These are phyloP conservation scores for Cynaeus angustus DNA, from an alignment of 2,888 invertebrate genomes.

Conservation along the genomic window DNA sequence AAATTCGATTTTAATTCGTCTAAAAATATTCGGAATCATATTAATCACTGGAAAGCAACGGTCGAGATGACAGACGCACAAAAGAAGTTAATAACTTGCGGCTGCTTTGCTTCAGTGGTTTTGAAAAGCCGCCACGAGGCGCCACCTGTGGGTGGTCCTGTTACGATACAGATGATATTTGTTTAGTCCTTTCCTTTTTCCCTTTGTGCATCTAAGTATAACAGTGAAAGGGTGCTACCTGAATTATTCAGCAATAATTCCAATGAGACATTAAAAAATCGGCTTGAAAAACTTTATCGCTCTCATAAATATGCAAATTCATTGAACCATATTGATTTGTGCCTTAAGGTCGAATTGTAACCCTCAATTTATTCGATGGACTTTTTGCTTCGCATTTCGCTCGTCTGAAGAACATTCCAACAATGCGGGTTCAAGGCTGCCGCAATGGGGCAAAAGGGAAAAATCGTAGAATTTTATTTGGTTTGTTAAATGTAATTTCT, in stretches of 20 bases:
- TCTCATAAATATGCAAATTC: constrained; percentile 61
- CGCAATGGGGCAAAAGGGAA: constrained; percentile 2
- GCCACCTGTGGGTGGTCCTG: constrained; percentile 60
- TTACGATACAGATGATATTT: constrained; percentile 44
- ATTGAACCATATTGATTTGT: constrained; percentile 60
- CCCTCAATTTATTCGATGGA: constrained; percentile 60
- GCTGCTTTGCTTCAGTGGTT: constrained; percentile 56
- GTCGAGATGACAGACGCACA: constrained; percentile 61
- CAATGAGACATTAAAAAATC: constrained; percentile 12
- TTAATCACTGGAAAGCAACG: constrained; percentile 59
- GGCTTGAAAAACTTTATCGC: constrained; percentile 14
- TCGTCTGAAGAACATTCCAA: constrained; percentile 23
- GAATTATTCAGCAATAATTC: constrained; percentile 20
- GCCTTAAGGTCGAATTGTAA: constrained; percentile 51
- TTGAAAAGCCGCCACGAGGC: constrained; percentile 56
- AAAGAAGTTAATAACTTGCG: constrained; percentile 64
- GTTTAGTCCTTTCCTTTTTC: constrained; percentile 25
- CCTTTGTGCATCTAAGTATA: constrained; percentile 10
- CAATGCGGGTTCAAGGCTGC: constrained; percentile 38
- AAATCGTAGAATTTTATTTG: not conserved
- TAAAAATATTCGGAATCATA: constrained; percentile 56
- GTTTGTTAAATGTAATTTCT: not conserved
- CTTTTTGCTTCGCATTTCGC: constrained; percentile 28
- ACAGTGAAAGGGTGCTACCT: constrained; percentile 32
- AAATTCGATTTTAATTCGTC: constrained; percentile 47